Evolutionary conservation across 2,797 vertebrate genomes (phyloP), one percentile per base, ranked within the genome.

Genomic region (Arnoldichthys spilopterus): DNA sequence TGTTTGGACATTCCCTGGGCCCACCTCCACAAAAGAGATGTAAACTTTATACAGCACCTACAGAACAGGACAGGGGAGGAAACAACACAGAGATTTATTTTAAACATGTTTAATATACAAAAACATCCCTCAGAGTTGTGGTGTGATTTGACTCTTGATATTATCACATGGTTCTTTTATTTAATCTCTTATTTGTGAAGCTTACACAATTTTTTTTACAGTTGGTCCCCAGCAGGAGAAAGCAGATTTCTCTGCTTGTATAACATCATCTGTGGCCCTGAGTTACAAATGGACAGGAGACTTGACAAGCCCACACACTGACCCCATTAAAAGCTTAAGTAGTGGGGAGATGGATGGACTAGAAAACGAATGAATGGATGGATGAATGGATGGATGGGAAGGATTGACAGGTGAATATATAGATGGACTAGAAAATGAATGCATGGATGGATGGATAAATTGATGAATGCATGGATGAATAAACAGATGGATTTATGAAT

Each of bases 11-110:
- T 96, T 96, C 4, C 87, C 92, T 8, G 93, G 90, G 59, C 97
- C 97, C 68, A 97, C 96, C 78, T 95, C 96, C 90, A 98, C 97
- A 73, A 98, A 98, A 59, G 96, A 97, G 77, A 97, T 98, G 88
- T 96, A 98, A 80, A 98, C 96, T 85, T 98, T 98, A 90, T 98
- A 98, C 49, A 98, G 83, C 79, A 98, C 97, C 97, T 98, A 85
- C 30, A 83, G 47, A 74, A 47, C 70, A 26, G 37, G 34, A 11
- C 24, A 43, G n/a, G 11, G 62, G 6, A 15, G 11, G 4, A n/a
- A 64, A 53, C 18, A 20, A 32, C 34, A 32, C 18, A 47, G 16
- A 40, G 22, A 1, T 6, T n/a, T 22, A 8, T 9, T 0, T 56
- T 22, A 11, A 26, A 70, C 24, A 26, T 59, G 8, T 13, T 45